phyloP scores from a whole-genome alignment of 2,888 invertebrate genomes.

The Sipunculus nudus region DNA sequence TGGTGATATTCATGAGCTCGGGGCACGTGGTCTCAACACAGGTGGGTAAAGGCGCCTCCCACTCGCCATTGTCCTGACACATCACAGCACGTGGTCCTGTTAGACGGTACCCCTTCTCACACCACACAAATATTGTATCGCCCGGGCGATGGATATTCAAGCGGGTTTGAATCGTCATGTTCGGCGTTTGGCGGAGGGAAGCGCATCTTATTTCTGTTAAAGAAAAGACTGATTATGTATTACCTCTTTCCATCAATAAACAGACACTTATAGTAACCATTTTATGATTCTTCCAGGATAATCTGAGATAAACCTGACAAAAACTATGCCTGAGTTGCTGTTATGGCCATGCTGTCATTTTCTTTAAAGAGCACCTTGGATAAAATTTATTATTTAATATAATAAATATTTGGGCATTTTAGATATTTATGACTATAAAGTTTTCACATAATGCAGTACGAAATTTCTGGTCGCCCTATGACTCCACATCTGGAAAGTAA shows the following conservation, averaged over 20 bases:
- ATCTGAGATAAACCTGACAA: neutral
- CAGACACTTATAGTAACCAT: neutral
- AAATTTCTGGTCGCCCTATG: too few relatives aligned
- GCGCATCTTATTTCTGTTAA: slow-evolving; percentile 12
- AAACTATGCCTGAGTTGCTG: too few relatives aligned
- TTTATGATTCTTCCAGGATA: neutral
- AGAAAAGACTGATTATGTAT: neutral
- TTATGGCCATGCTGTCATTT: too few relatives aligned
- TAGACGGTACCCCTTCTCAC: slow-evolving; percentile 5
- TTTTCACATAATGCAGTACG: too few relatives aligned
- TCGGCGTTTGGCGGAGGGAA: neutral
- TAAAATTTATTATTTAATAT: too few relatives aligned
- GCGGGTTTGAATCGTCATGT: neutral
- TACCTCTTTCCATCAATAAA: neutral
- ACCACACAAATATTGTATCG: slow-evolving; percentile 36
- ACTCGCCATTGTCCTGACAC: slow-evolving; percentile 20
- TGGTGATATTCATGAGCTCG: slow-evolving; percentile 56
- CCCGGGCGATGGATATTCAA: slow-evolving; percentile 28
- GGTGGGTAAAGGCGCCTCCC: slow-evolving; percentile 46
- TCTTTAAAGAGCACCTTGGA: too few relatives aligned
- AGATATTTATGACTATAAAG: too few relatives aligned
- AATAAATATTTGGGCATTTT: too few relatives aligned
- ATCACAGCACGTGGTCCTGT: slow-evolving; percentile 7
- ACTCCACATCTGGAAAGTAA: too few relatives aligned
- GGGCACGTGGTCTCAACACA: slow-evolving; percentile 50